Evolutionary conservation across 2,113 vertebrate genomes (phyloP).

Genomic region (Ceuthmochares aereus): DNA sequence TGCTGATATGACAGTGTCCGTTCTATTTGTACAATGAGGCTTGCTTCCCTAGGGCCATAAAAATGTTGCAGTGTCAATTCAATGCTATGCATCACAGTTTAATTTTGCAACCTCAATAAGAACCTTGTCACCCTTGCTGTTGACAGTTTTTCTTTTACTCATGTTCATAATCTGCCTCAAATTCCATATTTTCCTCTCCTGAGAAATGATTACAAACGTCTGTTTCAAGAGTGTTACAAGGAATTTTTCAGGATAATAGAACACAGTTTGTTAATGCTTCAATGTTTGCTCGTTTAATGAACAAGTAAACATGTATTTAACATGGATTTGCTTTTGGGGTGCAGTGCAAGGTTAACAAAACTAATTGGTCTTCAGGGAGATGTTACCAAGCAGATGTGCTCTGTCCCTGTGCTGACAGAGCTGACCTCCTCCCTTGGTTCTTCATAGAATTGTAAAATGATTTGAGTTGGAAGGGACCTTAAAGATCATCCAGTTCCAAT

Average conservation of each 20-base stretch:
- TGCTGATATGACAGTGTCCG: background rate
- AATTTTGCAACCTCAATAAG: background rate
- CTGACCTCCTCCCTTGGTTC: background rate
- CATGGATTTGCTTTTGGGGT: background rate
- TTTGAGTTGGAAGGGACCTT: too few relatives aligned
- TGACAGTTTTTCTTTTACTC: background rate
- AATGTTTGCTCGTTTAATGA: background rate
- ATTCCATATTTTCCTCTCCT: background rate
- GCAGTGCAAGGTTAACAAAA: background rate
- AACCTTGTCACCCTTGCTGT: background rate
- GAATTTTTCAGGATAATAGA: background rate
- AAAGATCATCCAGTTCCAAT: too few relatives aligned
- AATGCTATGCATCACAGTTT: background rate
- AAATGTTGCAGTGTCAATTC: background rate
- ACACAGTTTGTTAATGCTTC: background rate
- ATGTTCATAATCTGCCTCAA: background rate
- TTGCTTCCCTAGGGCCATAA: background rate
- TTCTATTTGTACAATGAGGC: background rate
- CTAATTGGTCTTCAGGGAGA: background rate
- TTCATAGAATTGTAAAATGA: too few relatives aligned
- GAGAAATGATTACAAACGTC: background rate
- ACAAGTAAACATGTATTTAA: background rate
- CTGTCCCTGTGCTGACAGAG: background rate
- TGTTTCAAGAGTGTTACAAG: background rate
- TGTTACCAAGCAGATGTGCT: background rate